A percentile compares a stretch with the other conserved stretches of the same genome.
Evolutionary conservation across 2,797 vertebrate genomes (phyloP).

Genomic region (Rhinogobio ventralis): DNA sequence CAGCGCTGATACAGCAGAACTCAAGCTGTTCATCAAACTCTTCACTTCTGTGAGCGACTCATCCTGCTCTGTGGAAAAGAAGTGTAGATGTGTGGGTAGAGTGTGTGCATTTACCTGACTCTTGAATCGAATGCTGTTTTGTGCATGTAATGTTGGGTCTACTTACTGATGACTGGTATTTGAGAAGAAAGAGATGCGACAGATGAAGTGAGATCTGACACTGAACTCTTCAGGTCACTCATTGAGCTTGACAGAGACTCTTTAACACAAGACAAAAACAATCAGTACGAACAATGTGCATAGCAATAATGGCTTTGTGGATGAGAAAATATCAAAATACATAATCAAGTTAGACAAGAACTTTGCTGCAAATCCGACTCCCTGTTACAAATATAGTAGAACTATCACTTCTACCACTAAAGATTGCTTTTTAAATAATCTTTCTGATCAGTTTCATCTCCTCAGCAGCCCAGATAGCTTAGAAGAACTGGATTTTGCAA

Average conservation of each 20-base stretch:
- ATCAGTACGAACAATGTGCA: neutral
- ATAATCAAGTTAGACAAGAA: neutral
- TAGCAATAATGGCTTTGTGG: neutral
- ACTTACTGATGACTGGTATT: neutral
- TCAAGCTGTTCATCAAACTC: neutral
- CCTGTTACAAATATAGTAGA: no score
- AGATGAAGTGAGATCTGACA: neutral
- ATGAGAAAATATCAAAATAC: neutral
- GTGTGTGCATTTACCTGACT: neutral
- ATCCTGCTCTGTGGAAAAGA: neutral
- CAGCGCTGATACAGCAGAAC: conserved; percentile 3
- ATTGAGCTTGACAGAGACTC: neutral
- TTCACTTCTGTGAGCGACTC: neutral
- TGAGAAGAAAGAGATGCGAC: neutral
- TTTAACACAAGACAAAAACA: neutral
- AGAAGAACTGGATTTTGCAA: no score
- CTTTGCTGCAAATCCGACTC: no score
- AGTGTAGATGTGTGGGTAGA: neutral
- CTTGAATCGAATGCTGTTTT: neutral
- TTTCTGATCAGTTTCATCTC: no score
- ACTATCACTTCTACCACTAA: no score
- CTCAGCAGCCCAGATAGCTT: no score
- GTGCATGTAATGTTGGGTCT: neutral
- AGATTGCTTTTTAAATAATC: no score
- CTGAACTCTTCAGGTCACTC: neutral